Base-by-base conservation (phyloP, 2,888 invertebrate genomes). In the Elegia similella region DNA sequence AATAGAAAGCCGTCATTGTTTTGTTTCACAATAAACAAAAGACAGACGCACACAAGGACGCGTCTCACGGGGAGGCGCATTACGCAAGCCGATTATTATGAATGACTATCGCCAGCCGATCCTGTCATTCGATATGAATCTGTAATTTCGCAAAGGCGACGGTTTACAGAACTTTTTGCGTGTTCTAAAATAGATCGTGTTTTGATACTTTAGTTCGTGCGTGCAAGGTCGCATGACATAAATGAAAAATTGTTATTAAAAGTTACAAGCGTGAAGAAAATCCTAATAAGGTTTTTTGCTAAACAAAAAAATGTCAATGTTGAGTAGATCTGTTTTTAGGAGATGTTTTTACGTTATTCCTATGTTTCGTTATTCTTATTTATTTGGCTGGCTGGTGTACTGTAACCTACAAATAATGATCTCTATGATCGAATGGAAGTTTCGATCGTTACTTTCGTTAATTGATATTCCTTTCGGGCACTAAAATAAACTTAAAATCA, bases 1-100 rank as follows among this genome's bases (percentile, higher is more conserved):
- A 70, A 76, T 82, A 77, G 79, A 84, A 78, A 81, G 78, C 72
- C 69, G 62, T 76, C 70, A 79, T 82, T 82, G 82, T 82, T 72
- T 66, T 58, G 71, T 61, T 73, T 75, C 72, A 80, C 76, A 50
- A 50, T 16, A 50, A 50, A 78, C 79, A 76, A 76, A 70, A 73
- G 73, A 66, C 69, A 73, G 72, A 66, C 69, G 65, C 64, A 64
- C 63, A 72, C 67, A 70, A 72, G 76, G 76, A 78, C 72, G 69
- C 60, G 63, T 68, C 67, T 75, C 76, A 75, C 76, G 64, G 72
- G 68, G 77, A 75, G 58, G 63, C 50, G 44, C 46, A 58, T 62
- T 59, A 59, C 59, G 60, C 53, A 60, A 60, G 47, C 48, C 48
- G 48, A 16, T 52, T 53, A 53, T 42, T 29, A 42, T 16, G 52